phyloP scores from a whole-genome alignment of 1,140 invertebrate genomes.

The Diabrotica undecimpunctata region DNA sequence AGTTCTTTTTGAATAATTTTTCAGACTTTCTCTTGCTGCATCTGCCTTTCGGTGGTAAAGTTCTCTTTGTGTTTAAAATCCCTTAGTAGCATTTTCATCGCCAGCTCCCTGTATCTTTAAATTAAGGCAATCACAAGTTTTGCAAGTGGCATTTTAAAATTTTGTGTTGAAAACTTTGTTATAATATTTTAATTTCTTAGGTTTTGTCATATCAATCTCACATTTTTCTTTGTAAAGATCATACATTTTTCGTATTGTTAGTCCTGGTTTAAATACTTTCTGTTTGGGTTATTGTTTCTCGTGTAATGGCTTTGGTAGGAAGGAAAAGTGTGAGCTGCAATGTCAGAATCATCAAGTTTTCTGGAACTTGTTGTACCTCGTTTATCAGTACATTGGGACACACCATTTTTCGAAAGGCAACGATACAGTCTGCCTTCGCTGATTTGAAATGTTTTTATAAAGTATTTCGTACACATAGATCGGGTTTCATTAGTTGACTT shows the following conservation, averaged over 20 bases:
- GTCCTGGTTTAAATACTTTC: neutral
- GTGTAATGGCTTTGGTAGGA: neutral
- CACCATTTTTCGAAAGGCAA: too few species aligned
- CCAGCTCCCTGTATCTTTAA: neutral
- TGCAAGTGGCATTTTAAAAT: slow-evolving; percentile 16
- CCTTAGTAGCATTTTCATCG: slow-evolving; percentile 13
- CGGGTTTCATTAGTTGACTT: neutral
- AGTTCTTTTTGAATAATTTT: slow-evolving; percentile 8
- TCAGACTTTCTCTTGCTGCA: slow-evolving; percentile 6
- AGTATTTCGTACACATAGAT: too few species aligned
- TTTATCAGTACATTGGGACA: too few species aligned
- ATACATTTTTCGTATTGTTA: slow-evolving; percentile 19
- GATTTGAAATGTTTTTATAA: too few species aligned
- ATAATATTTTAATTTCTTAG: slow-evolving; percentile 13
- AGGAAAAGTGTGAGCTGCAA: neutral
- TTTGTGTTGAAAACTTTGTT: slow-evolving; percentile 11
- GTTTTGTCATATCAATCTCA: neutral
- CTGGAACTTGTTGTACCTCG: too few species aligned
- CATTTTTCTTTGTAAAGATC: slow-evolving; percentile 14
- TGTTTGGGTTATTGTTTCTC: neutral
- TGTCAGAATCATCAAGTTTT: too few species aligned
- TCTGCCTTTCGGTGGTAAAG: too few species aligned
- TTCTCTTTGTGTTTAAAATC: slow-evolving; percentile 11
- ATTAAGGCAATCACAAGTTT: slow-evolving; percentile 15
- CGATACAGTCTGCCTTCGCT: too few species aligned